Evolutionary conservation across 2,888 invertebrate species (phyloP), one percentile per base, ranked within the genome.

Genomic region (Synergus japonicus): DNA sequence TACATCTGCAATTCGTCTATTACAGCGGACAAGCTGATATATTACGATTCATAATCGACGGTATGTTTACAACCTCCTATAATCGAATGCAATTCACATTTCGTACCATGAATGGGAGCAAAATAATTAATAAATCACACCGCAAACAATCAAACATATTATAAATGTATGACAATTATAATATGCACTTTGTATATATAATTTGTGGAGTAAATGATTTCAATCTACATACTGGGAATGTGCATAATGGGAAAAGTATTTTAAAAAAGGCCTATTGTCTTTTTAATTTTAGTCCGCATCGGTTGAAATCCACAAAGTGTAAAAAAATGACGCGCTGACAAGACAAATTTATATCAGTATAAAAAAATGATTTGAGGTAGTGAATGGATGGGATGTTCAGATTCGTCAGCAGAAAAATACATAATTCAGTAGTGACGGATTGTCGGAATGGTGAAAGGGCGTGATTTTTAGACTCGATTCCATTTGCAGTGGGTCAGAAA

Each of bases 1-100:
- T 83, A 84, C 83, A 83, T 84, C 84, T 79, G 82, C 84, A 84
- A 81, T 84, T 83, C 81, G 81, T 83, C 82, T 83, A 77, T 84
- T 83, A 82, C 84, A 82, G 83, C 84, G 81, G 81, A 78, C 82
- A 84, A 82, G 73, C 49, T 73, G 73, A 73, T 73, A 73, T 49
- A 73, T 73, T 73, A 37, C 49, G 54, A 54, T 54, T 73, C 73
- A 73, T 73, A 73, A 73, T 73, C 54, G n/a, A 37, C 29, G 49
- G 69, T 73, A 37, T 54, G 73, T 73, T 73, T 73, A 73, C 37
- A 73, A 73, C 73, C 54, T 49, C 37, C 37, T 54, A n/a, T 54
- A 54, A 54, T 73, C 73, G 41, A 54, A 15, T 37, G 49, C 54
- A 73, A 13, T 37, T n/a, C 1, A 54, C 10, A 73, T 9, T 54